A percentile compares a stretch with the other conserved stretches of the same genome.
These are phyloP conservation scores for Astropecten irregularis DNA, from an alignment of 53 echinoderm and acorn worm species.

Conservation along the genomic window DNA sequence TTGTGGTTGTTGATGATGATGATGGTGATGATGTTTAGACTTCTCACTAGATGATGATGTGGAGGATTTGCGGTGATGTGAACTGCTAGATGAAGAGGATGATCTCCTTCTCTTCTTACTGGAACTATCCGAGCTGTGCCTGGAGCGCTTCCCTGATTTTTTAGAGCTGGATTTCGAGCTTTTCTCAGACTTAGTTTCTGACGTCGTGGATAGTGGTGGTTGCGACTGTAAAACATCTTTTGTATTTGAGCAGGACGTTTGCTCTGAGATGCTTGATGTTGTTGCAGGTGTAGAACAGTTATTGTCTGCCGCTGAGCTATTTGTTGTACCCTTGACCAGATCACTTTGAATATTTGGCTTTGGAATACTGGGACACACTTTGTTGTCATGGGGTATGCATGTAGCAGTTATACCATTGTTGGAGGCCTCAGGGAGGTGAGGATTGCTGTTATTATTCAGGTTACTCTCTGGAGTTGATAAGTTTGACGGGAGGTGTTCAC, in stretches of 20 bases:
- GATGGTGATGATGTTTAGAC: slow-evolving; percentile 50
- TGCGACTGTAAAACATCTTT: neutral
- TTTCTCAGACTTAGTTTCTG: slow-evolving; percentile 48
- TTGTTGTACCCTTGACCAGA: neutral
- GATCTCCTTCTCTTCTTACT: slow-evolving; percentile 83
- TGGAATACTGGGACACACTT: slow-evolving; percentile 7
- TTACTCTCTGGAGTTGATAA: neutral
- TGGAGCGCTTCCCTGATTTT: slow-evolving; percentile 49
- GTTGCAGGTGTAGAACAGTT: neutral
- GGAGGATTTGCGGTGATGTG: slow-evolving; percentile 74
- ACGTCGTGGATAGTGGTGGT: neutral
- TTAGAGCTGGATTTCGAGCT: slow-evolving; percentile 43
- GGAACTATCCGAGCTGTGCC: slow-evolving; percentile 13
- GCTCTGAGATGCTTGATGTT: neutral
- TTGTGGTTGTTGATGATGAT: slow-evolving; percentile 20
- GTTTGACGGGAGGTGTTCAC: slow-evolving; percentile 32
- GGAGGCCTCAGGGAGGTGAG: neutral
- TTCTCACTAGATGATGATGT: slow-evolving; percentile 77
- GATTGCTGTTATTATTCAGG: slow-evolving; percentile 18
- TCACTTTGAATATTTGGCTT: slow-evolving; percentile 10
- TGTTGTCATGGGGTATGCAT: slow-evolving; percentile 1
- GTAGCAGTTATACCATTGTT: neutral
- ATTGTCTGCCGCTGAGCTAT: neutral
- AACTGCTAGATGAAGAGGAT: slow-evolving; percentile 68
- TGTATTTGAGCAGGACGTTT: neutral